Conservation (phyloP, 1,140 invertebrate genomes). For the Zaprionus lachaisei region DNA sequence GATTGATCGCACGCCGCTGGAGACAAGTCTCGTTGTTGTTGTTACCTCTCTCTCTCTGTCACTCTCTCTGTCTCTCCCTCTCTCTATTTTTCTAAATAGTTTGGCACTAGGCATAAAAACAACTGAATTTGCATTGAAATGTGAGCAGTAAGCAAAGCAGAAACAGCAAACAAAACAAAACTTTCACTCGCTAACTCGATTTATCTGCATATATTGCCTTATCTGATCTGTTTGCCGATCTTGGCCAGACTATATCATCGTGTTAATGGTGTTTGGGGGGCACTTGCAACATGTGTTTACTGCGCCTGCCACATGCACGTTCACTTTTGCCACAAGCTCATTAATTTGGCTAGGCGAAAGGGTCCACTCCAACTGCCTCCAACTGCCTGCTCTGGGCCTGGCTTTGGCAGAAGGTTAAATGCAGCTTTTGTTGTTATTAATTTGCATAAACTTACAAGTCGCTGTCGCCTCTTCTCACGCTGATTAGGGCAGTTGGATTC, state of each 20-base stretch:
- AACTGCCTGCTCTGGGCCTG: neutral
- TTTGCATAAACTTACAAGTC: slow-evolving; percentile 65
- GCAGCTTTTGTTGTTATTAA: slow-evolving; percentile 42
- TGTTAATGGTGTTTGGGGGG: slow-evolving; percentile 26
- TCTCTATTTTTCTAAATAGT: slow-evolving; percentile 19
- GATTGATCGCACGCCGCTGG: slow-evolving; percentile 58
- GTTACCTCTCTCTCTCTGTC: neutral
- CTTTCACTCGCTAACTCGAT: slow-evolving; percentile 52
- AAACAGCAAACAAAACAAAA: slow-evolving; percentile 24
- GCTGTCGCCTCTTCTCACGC: slow-evolving; percentile 57
- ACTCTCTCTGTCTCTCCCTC: neutral
- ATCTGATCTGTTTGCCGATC: slow-evolving; percentile 10
- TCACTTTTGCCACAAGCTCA: slow-evolving; percentile 56
- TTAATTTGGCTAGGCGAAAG: slow-evolving; percentile 42
- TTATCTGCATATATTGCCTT: slow-evolving; percentile 1
- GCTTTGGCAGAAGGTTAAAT: slow-evolving; percentile 15
- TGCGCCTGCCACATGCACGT: slow-evolving; percentile 32
- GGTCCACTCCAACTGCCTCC: neutral
- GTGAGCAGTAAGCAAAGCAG: slow-evolving; percentile 16
- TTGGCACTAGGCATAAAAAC: slow-evolving; percentile 53
- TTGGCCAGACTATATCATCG: slow-evolving; percentile 16
- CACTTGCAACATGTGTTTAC: slow-evolving; percentile 34
- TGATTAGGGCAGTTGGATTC: slow-evolving; percentile 48
- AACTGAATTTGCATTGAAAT: slow-evolving; percentile 70
- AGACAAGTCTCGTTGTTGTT: slow-evolving; percentile 11